Percentiles rank a stretch among this genome's conserved stretches.
Conservation (phyloP, 2,113 vertebrate genomes). For the Zapus hudsonius region DNA sequence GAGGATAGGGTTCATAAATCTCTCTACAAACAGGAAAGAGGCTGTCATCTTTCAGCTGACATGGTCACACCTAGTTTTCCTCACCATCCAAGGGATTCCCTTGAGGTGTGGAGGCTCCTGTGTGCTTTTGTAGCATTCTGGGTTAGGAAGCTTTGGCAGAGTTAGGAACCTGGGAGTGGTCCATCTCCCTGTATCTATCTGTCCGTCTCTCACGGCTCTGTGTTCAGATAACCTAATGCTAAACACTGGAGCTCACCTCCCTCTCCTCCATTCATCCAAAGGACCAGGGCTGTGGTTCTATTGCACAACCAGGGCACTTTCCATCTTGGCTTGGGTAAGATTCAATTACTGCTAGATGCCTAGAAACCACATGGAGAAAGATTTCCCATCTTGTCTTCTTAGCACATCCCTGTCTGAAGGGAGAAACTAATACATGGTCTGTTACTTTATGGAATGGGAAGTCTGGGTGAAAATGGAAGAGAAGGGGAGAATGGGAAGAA, state of each 20-base stretch:
- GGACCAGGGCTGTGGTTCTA: not conserved
- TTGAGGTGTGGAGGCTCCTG: not conserved
- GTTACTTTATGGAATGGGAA: not conserved
- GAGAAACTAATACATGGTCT: not conserved
- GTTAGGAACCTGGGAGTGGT: not conserved
- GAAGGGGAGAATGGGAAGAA: not conserved
- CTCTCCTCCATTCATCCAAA: not conserved
- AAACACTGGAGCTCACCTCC: not conserved
- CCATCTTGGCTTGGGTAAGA: not conserved
- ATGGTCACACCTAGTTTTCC: not conserved
- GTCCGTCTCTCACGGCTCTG: not conserved
- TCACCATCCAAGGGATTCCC: not conserved
- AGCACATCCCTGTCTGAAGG: not conserved
- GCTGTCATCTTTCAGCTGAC: not conserved
- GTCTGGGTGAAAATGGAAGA: not conserved
- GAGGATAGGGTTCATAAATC: not conserved
- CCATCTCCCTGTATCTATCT: not conserved
- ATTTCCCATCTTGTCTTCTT: not conserved
- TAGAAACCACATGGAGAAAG: not conserved
- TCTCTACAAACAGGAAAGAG: not conserved
- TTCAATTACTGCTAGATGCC: too few species aligned
- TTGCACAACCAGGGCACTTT: not conserved
- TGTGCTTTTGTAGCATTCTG: not conserved
- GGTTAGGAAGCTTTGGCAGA: not conserved
- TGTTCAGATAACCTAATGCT: not conserved